Evolutionary conservation across 1,140 invertebrate species (phyloP).

Genomic region (Polypedilum pembai): DNA sequence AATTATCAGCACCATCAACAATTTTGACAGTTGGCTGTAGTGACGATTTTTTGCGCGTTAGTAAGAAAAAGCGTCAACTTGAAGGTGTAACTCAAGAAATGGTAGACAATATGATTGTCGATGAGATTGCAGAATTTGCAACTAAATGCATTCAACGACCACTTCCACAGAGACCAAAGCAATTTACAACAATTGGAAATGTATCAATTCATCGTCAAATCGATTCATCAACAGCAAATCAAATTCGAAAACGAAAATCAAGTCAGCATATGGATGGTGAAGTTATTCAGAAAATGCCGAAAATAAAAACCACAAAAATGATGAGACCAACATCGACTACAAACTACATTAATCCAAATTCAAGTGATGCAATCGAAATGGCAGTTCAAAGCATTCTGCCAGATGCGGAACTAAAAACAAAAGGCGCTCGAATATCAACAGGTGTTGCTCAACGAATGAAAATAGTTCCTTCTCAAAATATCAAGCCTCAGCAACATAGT

Average conservation of each 20-base stretch:
- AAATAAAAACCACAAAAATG: slow-evolving; percentile 45
- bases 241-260: slow-evolving; percentile 39
- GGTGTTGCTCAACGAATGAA: not conserved
- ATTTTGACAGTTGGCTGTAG: slow-evolving; percentile 75
- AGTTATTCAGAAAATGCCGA: slow-evolving; percentile 38
- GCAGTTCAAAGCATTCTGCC: slow-evolving; percentile 39
- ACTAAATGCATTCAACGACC: slow-evolving; percentile 52
- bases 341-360: slow-evolving; percentile 31
- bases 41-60: slow-evolving; percentile 67
- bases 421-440: not conserved
- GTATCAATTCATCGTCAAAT: slow-evolving; percentile 34
- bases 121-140: slow-evolving; percentile 57
- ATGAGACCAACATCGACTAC: slow-evolving; percentile 35
- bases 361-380: slow-evolving; percentile 38
- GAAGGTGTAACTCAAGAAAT: slow-evolving; percentile 74
- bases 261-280: slow-evolving; percentile 35
- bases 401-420: not conserved
- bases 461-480: not conserved
- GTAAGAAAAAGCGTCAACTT: slow-evolving; percentile 57
- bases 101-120: slow-evolving; percentile 71
- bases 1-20: slow-evolving; percentile 66
- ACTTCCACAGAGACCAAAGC: slow-evolving; percentile 48
- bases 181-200: slow-evolving; percentile 35
- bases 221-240: slow-evolving; percentile 32
- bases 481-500: not conserved